Evolutionary conservation across 2,797 vertebrate species (phyloP).

Genomic region (Natrix natrix): DNA sequence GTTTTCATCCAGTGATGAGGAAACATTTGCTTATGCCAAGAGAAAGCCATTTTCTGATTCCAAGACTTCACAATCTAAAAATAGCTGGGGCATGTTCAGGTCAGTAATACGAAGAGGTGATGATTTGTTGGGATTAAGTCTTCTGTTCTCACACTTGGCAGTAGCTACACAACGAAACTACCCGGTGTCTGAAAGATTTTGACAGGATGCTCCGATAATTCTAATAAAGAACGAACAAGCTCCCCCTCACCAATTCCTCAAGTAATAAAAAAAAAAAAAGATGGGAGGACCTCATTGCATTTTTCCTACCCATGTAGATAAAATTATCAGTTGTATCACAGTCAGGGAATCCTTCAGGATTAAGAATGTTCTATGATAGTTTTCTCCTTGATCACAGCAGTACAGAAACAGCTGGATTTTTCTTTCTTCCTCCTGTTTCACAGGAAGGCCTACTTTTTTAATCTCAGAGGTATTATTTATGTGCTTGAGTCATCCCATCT

Average conservation of each 20-base stretch:
- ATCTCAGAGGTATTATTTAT: background rate
- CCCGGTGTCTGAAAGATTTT: background rate
- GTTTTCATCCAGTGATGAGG: background rate
- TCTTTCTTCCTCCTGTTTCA: background rate
- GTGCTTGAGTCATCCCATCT: slow-evolving; percentile 1
- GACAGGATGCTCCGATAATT: background rate
- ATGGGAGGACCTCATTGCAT: background rate
- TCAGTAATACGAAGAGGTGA: background rate
- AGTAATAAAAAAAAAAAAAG: background rate
- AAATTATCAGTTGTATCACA: background rate
- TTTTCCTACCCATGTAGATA: background rate
- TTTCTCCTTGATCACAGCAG: background rate
- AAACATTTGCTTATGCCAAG: background rate
- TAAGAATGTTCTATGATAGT: background rate
- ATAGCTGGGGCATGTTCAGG: background rate
- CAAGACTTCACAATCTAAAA: background rate
- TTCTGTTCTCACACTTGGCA: background rate
- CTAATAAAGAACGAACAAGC: background rate
- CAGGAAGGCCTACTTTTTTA: background rate
- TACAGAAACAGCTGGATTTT: background rate
- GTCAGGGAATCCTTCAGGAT: background rate
- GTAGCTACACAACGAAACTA: background rate
- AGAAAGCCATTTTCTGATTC: background rate
- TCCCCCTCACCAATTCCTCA: background rate
- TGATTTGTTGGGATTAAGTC: background rate